Base-by-base conservation (phyloP, 2,888 invertebrate species). In the Peribatodes rhomboidaria region DNA sequence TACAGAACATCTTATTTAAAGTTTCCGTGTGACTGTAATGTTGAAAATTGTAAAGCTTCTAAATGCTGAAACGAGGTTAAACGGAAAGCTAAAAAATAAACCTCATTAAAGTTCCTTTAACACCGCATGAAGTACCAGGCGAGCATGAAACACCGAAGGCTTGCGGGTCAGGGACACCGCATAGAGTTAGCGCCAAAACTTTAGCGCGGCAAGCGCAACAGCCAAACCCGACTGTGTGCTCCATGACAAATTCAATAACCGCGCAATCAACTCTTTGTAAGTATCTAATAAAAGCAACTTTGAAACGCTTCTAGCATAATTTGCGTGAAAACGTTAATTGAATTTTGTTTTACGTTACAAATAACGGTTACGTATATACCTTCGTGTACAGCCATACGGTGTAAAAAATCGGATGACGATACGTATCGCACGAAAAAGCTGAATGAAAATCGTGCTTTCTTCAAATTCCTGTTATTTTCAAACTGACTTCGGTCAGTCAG, bases 141-240 rank as follows among this genome's bases (percentile, higher is more conserved):
- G 52, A 61, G 59, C 76, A 79, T 80, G 68, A 75, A 75, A 72
- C 65, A 53, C 66, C 61, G 80, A 79, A 79, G 79, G 64, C 71
- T 58, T 75, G 49, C 75, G 63, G 85, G 86, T 85, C 86, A 86
- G 73, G 86, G 86, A 81, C 84, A 80, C 82, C 72, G 85, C 85
- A 82, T 80, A 76, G 75, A 72, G 77, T 68, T 73, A 74, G 72
- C 75, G 77, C 81, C 81, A 84, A 82, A 83, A 78, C 75, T 77
- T 73, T 76, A 73, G 47, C 57, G 49, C 57, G 60, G 52, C 61
- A 35, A 52, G 22, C 62, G 31, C 62, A 64, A 47, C 33, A 27
- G 9, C 33, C 49, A 46, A 50, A 46, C n/a, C 7, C 44, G 39
- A 37, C 35, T 20, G 35, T 39, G 39, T 42, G 56, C 58, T 42